phyloP scores from a whole-genome alignment of 2,113 vertebrate genomes.

The Pavo muticus region DNA sequence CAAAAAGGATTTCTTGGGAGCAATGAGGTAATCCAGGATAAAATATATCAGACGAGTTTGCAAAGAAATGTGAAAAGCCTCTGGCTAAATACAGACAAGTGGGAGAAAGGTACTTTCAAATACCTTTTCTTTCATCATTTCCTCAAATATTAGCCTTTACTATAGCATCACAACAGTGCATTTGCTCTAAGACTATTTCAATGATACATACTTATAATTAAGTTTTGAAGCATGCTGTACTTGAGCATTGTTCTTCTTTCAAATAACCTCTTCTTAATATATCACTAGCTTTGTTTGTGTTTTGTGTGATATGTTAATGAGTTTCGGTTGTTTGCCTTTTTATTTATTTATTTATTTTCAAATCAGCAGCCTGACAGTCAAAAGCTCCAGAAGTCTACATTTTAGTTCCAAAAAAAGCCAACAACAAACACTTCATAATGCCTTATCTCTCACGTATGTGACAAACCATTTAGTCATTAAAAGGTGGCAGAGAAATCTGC shows the following conservation, averaged over 20 bases:
- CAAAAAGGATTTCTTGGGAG: slow-evolving; percentile 69
- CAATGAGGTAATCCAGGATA: slow-evolving; percentile 65
- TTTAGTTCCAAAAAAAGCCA: slow-evolving; percentile 4
- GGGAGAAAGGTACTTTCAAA: not conserved
- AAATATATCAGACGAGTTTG: slow-evolving; percentile 52
- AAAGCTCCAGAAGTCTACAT: not conserved
- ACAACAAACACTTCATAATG: not conserved
- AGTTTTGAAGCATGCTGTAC: not conserved
- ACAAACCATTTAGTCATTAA: not conserved
- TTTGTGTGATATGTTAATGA: not conserved
- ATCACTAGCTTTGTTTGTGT: not conserved
- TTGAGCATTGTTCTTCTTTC: not conserved
- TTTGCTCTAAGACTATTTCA: slow-evolving; percentile 4
- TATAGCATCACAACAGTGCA: not conserved
- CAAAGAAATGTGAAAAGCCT: slow-evolving; percentile 56
- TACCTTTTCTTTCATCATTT: not conserved
- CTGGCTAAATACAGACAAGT: not conserved
- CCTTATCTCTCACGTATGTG: not conserved
- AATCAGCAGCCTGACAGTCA: not conserved
- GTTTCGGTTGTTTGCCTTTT: not conserved
- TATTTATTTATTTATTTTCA: not conserved
- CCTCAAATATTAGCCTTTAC: not conserved
- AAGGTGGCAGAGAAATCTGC: not conserved
- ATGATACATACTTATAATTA: slow-evolving; percentile 26
- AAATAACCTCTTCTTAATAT: not conserved